A percentile compares a stretch with the other conserved stretches of the same genome.
Evolutionary conservation across 1,140 invertebrate genomes (phyloP).

Genomic region (Drosophila asahinai): DNA sequence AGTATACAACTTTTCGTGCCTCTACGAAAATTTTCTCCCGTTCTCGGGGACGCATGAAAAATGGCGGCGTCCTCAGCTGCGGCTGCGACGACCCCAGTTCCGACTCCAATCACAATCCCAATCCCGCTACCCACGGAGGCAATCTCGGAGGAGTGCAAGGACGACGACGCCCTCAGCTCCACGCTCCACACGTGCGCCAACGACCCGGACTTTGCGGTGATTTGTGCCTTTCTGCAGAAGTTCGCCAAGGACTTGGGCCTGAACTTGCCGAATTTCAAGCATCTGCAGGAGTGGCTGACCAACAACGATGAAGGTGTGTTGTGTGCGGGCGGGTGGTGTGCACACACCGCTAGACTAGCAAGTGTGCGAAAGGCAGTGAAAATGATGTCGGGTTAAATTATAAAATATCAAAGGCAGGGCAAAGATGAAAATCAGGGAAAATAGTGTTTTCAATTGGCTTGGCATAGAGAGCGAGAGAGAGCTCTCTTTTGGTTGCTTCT

Average conservation of each 20-base stretch:
- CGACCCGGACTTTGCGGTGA: constrained; percentile 98
- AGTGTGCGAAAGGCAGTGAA: not conserved
- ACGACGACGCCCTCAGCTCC: constrained; percentile 72
- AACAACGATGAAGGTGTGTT: constrained; percentile 93
- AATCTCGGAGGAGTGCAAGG: constrained; percentile 71
- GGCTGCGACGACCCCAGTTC: constrained; percentile 37
- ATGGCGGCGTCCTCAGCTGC: constrained; percentile 75
- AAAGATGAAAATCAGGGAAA: constrained; percentile 5
- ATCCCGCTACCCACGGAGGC: constrained; percentile 38
- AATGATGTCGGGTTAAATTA: not conserved
- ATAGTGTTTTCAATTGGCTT: constrained; percentile 19
- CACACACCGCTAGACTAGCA: too few species aligned
- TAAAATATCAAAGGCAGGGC: not conserved
- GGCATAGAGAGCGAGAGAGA: not conserved
- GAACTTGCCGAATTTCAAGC: constrained; percentile 90
- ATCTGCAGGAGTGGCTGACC: constrained; percentile 95
- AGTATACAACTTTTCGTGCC: constrained; percentile 54
- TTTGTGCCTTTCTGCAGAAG: constrained; percentile 96
- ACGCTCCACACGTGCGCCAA: constrained; percentile 90
- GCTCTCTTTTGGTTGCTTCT: not conserved
- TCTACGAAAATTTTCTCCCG: constrained; percentile 65
- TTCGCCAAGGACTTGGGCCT: constrained; percentile 93
- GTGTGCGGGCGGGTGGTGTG: not conserved
- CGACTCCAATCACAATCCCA: constrained; percentile 14
- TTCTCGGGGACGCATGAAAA: constrained; percentile 74